phyloP scores from a whole-genome alignment of 2,113 vertebrate genomes.

The Otolemur garnettii region DNA sequence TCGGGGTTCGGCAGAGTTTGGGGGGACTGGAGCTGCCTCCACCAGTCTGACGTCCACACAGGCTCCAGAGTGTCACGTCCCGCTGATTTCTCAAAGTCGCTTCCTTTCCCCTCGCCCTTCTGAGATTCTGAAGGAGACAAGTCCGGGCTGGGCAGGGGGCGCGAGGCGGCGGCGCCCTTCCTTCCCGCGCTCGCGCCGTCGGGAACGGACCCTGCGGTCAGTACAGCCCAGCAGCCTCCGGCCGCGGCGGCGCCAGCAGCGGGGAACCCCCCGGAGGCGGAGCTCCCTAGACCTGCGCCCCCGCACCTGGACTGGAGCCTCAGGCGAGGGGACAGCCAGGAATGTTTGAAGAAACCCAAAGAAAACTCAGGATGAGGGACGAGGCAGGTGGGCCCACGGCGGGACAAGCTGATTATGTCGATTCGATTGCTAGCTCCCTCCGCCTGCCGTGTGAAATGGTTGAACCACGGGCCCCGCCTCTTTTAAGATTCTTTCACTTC shows the following conservation, averaged over 20 bases:
- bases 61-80: background rate
- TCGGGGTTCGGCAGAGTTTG: background rate
- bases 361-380: background rate
- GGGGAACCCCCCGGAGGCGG: constrained; percentile 28
- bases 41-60: background rate
- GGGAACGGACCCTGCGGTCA: background rate
- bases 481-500: constrained; percentile 20
- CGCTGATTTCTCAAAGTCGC: background rate
- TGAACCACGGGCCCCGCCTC: background rate
- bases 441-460: fast-evolving
- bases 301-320: background rate
- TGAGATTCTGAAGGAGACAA: background rate
- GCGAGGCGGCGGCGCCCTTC: background rate
- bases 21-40: background rate
- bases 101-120: background rate
- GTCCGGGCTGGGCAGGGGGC: background rate
- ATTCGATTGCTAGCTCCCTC: background rate
- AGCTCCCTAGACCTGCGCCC: background rate
- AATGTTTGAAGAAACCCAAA: background rate
- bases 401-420: fast-evolving
- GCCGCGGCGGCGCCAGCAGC: background rate
- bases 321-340: fast-evolving
- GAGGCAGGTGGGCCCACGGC: background rate
- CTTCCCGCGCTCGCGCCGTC: background rate
- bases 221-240: background rate